Percentiles rank a stretch among this genome's conserved stretches.
Conservation (phyloP, 2,888 invertebrate species). For the Furcula furcula region DNA sequence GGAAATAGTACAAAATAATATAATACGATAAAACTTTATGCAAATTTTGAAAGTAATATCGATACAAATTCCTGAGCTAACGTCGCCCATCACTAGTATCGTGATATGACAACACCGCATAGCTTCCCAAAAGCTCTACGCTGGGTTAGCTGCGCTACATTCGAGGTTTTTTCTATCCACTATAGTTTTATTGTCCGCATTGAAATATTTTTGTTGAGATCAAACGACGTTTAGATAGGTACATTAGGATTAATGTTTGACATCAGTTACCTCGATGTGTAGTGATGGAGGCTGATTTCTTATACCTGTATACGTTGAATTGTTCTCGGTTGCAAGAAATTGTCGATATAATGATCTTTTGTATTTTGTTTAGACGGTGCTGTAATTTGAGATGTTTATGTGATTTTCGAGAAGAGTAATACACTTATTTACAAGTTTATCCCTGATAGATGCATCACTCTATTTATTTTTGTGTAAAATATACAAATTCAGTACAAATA, state of each 20-base stretch:
- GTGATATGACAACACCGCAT: slow-evolving; percentile 77
- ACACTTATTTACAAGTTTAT: too few species aligned
- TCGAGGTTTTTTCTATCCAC: slow-evolving; percentile 64
- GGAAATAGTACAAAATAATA: too few species aligned
- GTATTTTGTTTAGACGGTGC: too few species aligned
- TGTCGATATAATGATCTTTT: slow-evolving; percentile 41
- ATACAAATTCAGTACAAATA: too few species aligned
- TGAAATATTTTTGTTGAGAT: slow-evolving; percentile 80
- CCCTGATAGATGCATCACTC: too few species aligned
- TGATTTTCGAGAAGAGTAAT: too few species aligned
- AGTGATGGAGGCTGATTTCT: slow-evolving; percentile 49
- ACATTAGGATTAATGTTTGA: slow-evolving; percentile 79
- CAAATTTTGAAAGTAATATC: slow-evolving; percentile 19
- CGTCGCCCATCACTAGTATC: slow-evolving; percentile 55
- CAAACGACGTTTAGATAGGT: slow-evolving; percentile 75
- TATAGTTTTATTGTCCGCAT: slow-evolving; percentile 75
- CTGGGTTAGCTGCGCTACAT: slow-evolving; percentile 64
- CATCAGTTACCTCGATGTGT: slow-evolving; percentile 62
- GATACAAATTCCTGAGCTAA: slow-evolving; percentile 37
- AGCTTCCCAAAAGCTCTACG: slow-evolving; percentile 77
- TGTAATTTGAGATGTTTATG: too few species aligned
- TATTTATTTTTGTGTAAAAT: too few species aligned
- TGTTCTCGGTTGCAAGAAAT: slow-evolving; percentile 42
- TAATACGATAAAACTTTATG: too few species aligned
- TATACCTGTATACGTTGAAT: slow-evolving; percentile 29